Evolutionary conservation across 2,797 vertebrate genomes (phyloP).

Genomic region (Trachurus trachurus): DNA sequence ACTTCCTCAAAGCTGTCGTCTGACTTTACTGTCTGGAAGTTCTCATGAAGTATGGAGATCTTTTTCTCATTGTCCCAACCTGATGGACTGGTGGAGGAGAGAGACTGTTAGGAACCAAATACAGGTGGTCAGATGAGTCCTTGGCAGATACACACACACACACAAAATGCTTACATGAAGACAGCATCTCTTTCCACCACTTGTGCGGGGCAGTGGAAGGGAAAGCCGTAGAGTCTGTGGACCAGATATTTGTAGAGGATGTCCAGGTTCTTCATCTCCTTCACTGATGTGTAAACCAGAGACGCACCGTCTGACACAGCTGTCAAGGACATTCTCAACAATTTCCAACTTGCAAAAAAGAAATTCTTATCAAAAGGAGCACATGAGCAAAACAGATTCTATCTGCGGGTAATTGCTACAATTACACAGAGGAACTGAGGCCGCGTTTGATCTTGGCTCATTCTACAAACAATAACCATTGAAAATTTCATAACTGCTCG

Average conservation of each 20-base stretch:
- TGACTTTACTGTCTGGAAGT: conserved; percentile 95
- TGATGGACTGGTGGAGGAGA: conserved; percentile 89
- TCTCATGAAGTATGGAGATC: conserved; percentile 98
- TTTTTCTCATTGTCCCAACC: conserved; percentile 99
- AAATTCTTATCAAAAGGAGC: not conserved
- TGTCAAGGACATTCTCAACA: conserved; percentile 83
- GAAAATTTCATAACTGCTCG: conserved; percentile 10
- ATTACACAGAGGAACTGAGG: not conserved
- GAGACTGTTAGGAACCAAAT: conserved; percentile 35
- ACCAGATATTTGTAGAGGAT: conserved; percentile 99
- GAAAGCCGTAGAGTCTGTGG: conserved; percentile 97
- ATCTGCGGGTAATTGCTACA: not conserved
- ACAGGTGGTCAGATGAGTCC: not conserved
- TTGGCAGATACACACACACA: not conserved
- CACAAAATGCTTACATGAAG: conserved; percentile 93
- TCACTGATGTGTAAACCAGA: conserved; percentile 98
- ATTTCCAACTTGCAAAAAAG: conserved; percentile 7
- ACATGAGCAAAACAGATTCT: conserved; percentile 1
- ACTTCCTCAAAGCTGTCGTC: conserved; percentile 97
- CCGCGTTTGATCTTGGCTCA: not conserved
- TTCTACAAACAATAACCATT: conserved; percentile 22
- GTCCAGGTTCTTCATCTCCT: conserved; percentile 99
- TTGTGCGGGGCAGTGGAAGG: conserved; percentile 93
- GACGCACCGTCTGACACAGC: conserved; percentile 92
- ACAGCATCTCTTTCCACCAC: conserved; percentile 98